phyloP scores from a whole-genome alignment of 2,888 invertebrate genomes.

The Sceliomorpha sp. region DNA sequence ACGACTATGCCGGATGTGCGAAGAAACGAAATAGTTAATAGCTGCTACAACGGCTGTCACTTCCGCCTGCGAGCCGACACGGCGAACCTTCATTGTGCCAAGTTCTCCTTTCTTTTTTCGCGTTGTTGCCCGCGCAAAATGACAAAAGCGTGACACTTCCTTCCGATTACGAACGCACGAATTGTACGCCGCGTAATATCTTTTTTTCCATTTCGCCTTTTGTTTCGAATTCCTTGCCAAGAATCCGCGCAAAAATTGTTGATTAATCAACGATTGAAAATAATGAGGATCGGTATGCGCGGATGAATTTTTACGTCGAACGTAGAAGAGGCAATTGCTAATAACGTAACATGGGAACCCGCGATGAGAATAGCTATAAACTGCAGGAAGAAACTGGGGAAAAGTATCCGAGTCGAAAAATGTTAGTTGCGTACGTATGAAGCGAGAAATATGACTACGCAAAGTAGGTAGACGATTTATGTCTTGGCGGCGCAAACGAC shows the following conservation, averaged over 20 bases:
- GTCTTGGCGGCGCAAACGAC: not conserved
- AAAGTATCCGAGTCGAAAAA: conserved; percentile 9
- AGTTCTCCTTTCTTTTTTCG: conserved; percentile 24
- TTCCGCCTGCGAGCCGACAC: conserved; percentile 65
- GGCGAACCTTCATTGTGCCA: conserved; percentile 63
- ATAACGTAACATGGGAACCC: not conserved
- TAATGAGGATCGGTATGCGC: no score
- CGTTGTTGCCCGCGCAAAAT: conserved; percentile 4
- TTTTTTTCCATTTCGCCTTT: no score
- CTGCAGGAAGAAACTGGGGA: not conserved
- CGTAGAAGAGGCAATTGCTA: no score
- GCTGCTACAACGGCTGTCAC: conserved; percentile 62
- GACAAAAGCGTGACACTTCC: conserved; percentile 10
- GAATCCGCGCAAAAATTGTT: no score
- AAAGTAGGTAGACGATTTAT: conserved; percentile 23
- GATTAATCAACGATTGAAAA: no score
- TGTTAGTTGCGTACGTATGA: not conserved
- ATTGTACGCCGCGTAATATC: no score
- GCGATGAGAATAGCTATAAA: conserved; percentile 6
- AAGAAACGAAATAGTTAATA: conserved; percentile 68
- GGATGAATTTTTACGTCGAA: no score
- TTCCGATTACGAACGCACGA: not conserved
- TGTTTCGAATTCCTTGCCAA: no score
- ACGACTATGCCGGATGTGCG: conserved; percentile 46
- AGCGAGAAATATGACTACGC: conserved; percentile 9